phyloP scores from a whole-genome alignment of 2,888 invertebrate genomes.

The Lathronympha strigana region DNA sequence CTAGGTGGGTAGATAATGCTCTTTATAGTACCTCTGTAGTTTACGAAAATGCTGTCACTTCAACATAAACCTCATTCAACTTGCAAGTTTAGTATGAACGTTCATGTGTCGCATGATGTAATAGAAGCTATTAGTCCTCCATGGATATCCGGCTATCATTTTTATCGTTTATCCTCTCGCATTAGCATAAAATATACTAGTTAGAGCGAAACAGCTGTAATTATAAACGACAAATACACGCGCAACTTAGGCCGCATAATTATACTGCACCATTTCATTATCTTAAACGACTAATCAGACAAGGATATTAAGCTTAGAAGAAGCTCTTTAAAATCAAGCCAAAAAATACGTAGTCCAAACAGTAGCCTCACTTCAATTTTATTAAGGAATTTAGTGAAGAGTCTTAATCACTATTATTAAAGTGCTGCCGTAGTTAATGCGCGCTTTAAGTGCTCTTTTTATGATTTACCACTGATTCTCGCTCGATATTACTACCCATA shows the following conservation, averaged over 20 bases:
- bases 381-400: constrained; percentile 74
- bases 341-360: constrained; percentile 43
- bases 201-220: too few species aligned
- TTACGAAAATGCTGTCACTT: neutral
- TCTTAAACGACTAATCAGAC: neutral
- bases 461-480: constrained; percentile 80
- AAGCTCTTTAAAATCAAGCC: neutral
- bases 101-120: too few species aligned
- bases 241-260: too few species aligned
- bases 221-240: too few species aligned
- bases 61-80: too few species aligned
- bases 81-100: too few species aligned
- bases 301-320: neutral
- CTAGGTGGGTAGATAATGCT: neutral
- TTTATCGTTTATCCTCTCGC: too few species aligned
- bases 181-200: too few species aligned
- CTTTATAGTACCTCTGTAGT: neutral
- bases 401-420: constrained; percentile 82
- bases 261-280: neutral
- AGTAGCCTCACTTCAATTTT: constrained; percentile 62
- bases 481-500: constrained; percentile 73
- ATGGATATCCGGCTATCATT: too few species aligned
- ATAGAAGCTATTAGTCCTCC: too few species aligned
- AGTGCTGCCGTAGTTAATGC: constrained; percentile 76
- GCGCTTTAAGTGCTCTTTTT: constrained; percentile 77